Evolutionary conservation across 2,888 invertebrate genomes (phyloP), one percentile per base, ranked within the genome.

Genomic region (Hydraecia micacea): DNA sequence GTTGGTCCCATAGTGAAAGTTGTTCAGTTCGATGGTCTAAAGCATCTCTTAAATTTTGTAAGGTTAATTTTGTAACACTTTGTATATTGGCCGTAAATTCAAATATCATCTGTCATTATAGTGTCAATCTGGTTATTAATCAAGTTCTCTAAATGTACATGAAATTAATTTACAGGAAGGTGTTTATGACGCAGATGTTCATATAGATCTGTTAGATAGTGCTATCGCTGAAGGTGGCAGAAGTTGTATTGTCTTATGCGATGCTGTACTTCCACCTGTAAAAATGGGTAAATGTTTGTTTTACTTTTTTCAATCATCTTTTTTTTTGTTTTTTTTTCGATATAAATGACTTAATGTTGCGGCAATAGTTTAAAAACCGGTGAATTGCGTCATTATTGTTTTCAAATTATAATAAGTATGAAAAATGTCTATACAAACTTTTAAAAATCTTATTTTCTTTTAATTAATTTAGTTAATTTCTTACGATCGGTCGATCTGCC

Each of bases 191-290:
- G 97, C 97, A 70, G 97, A 97, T 76, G 90, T 95, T 77, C 97
- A 98, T 88, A 93, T 98, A 4, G 97, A 97, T 6, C 90, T 97
- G 39, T 92, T 98, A 77, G 97, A 97, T 74, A 97, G 97, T 87
- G 97, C 98, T 60, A 97, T 98, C 42, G 97, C 94, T 18, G 97
- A 97, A 80, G 97, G 97, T 36, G 98, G 98, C 3, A 95, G 97
- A 80, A 97, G 96, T 84, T 97, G 97, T 69, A 91, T 98, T 71
- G 95, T 98, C 74, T 96, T 98, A 81, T 98, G 97, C 91, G 98
- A 98, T 93, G 98, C 98, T 87, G 92, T 97, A 39, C 97, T 98
- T 89, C 97, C 97, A 52, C 97, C 98, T 1, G 97, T 98, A 74
- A 97, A 97, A 86, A 94, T 98, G 92, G 98, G 98, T 98, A 36